A percentile compares a stretch with the other conserved stretches of the same genome.
These are phyloP conservation scores for Zhengitettix transpicula DNA, from an alignment of 2,888 invertebrate species.

Conservation along the genomic window DNA sequence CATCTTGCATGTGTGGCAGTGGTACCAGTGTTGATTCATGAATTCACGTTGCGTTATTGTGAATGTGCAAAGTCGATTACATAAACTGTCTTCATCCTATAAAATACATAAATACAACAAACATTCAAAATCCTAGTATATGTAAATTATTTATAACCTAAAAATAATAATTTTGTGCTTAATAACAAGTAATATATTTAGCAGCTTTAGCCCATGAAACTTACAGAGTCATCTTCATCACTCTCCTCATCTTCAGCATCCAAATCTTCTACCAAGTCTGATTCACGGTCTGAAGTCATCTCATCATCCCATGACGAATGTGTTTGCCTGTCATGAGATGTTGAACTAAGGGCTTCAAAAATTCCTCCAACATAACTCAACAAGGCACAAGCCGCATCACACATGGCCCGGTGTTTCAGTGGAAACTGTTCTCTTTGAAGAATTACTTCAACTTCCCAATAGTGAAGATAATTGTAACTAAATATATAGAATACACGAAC, in stretches of 20 bases:
- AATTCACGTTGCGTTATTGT: slow-evolving; percentile 94
- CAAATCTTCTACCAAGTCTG: slow-evolving; percentile 74
- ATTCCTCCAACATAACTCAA: slow-evolving; percentile 73
- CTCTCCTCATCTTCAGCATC: slow-evolving; percentile 81
- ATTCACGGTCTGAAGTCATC: slow-evolving; percentile 53
- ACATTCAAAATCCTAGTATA: too few species aligned
- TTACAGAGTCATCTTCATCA: slow-evolving; percentile 68
- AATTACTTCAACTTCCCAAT: background rate
- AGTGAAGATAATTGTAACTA: background rate
- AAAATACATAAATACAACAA: background rate
- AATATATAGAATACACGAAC: background rate
- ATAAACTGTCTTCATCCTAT: slow-evolving; percentile 72
- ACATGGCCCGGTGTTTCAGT: slow-evolving; percentile 29
- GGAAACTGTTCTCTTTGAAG: slow-evolving; percentile 5
- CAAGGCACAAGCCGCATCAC: slow-evolving; percentile 69
- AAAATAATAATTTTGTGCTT: too few species aligned
- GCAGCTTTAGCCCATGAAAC: slow-evolving; percentile 7
- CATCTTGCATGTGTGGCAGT: slow-evolving; percentile 98
- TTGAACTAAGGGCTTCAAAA: slow-evolving; percentile 35
- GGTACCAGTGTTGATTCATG: slow-evolving; percentile 98
- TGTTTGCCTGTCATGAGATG: slow-evolving; percentile 28
- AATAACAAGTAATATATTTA: too few species aligned
- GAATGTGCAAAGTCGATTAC: slow-evolving; percentile 88
- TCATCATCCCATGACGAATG: slow-evolving; percentile 71
- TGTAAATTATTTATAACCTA: too few species aligned